Base-by-base conservation (phyloP, 2,113 vertebrate genomes). In the Xiphophorus maculatus region DNA sequence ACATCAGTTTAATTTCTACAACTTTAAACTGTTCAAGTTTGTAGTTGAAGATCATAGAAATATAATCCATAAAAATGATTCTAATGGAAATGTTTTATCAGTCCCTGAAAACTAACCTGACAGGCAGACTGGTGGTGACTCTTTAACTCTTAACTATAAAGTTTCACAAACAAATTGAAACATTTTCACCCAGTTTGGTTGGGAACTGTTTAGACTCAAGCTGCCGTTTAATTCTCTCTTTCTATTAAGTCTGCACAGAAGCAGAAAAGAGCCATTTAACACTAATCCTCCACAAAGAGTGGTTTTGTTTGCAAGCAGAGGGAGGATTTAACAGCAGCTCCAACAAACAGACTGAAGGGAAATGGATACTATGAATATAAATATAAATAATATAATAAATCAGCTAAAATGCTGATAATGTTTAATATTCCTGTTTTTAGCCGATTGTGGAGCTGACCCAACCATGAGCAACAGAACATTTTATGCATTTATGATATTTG, bases 271-370 rank as follows among this genome's bases (percentile, higher is more conserved):
- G 66, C 75, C 83, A 78, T 88, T 90, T 83, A 83, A 84, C 81
- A 77, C 88, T 91, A 87, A 91, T 90, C 88, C 90, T 79, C 80
- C 67, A 19, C 84, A 84, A 91, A 87, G 74, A 83, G 87, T 83
- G 66, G 77, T 83, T 88, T 86, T 90, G 81, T 81, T 80, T 74
- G 79, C 77, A 58, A n/a, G 51, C 51, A 81, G 84, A 91, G 80
- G 80, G 76, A 83, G 90, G 84, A 88, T 90, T 90, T 87, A 85
- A 84, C 81, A 79, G 81, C 82, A 88, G 90, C 88, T 91, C 86
- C 85, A 75, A 73, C 76, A 83, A 86, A 70, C 77, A 83, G 79
- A 88, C 81, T 66, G 54, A 0, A 81, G 76, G 78, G 88, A 54
- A 28, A 28, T 28, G 28, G 28, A 28, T 28, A 28, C 28, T 28